phyloP scores from a whole-genome alignment of 2,113 vertebrate species.

The Petroica traversi region DNA sequence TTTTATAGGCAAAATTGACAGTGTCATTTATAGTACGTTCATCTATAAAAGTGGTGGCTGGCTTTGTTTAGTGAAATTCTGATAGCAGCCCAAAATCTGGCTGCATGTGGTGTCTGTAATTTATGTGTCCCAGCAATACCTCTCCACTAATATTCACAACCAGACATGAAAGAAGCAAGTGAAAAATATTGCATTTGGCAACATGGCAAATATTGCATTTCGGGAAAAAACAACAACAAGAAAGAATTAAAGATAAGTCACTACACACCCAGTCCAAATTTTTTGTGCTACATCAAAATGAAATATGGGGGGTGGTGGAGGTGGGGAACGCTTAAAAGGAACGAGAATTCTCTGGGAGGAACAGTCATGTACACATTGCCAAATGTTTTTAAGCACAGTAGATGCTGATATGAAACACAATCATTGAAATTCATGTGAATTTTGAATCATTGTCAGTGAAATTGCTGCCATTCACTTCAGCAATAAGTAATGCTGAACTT shows the following conservation, averaged over 20 bases:
- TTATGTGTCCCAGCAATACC: not conserved
- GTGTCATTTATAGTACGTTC: not conserved
- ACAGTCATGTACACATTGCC: not conserved
- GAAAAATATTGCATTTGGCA: not conserved
- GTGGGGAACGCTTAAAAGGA: not conserved
- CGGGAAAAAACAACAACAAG: not conserved
- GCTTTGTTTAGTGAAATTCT: not conserved
- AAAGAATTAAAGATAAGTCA: not conserved
- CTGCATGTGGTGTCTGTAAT: not conserved
- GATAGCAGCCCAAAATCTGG: not conserved
- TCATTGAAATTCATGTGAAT: not conserved
- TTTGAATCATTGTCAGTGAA: not conserved
- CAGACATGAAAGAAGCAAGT: not conserved
- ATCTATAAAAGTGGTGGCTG: not conserved
- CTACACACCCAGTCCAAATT: not conserved
- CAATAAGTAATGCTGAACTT: not conserved
- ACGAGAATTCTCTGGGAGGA: not conserved
- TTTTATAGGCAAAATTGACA: not conserved
- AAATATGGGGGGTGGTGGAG: not conserved
- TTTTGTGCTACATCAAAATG: not conserved
- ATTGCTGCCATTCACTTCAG: not conserved
- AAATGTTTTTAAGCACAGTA: not conserved
- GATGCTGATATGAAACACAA: not conserved
- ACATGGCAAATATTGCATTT: not conserved
- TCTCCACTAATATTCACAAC: not conserved